Base-by-base conservation (phyloP, 2,797 vertebrate species). In the Platyrinchus mystaceus region DNA sequence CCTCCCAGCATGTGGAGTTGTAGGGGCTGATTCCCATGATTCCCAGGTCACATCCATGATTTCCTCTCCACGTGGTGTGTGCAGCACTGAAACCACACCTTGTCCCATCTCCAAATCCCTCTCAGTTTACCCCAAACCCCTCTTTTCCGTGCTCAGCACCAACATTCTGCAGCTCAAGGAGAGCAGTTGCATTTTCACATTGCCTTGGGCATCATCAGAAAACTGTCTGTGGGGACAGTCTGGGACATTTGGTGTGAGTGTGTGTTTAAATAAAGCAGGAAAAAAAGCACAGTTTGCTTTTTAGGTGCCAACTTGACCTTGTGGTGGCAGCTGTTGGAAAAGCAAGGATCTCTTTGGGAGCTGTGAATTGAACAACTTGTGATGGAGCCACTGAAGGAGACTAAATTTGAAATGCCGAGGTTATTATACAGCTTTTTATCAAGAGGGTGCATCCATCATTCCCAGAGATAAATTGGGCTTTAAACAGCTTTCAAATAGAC, bases 291-390 rank as follows among this genome's bases (percentile, higher is more conserved):
- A 94, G 87, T 92, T 93, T 92, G 93, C 89, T 91, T 94, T 97
- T 96, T 93, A 92, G 92, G 89, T 96, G 94, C 91, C 92, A 91
- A 1, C 91, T 95, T 80, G 94, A 95, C 95, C 94, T 96, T 94
- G 93, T 46, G 76, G 92, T 55, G 12, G 76, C 95, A 96, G 96
- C 95, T 96, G 94, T 76, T 97, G 7, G 73, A 69, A 78, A 78
- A 86, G 91, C 87, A 66, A 93, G 73, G 50, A 76, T 81, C 92
- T 94, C 87, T 41, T 92, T 95, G 91, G 85, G 87, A 92, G 92
- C 39, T 89, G 95, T 78, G 66, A 94, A 96, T 88, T 86, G 93
- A 91, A 87, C 84, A 75, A 93, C 81, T 95, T 87, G 81, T 94
- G 92, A 80, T 43, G 47, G 89, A 94, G 89, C 94, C 91, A 41